Evolutionary conservation across 2,797 vertebrate species (phyloP).

Genomic region (Paratrypauchen microcephalus): DNA sequence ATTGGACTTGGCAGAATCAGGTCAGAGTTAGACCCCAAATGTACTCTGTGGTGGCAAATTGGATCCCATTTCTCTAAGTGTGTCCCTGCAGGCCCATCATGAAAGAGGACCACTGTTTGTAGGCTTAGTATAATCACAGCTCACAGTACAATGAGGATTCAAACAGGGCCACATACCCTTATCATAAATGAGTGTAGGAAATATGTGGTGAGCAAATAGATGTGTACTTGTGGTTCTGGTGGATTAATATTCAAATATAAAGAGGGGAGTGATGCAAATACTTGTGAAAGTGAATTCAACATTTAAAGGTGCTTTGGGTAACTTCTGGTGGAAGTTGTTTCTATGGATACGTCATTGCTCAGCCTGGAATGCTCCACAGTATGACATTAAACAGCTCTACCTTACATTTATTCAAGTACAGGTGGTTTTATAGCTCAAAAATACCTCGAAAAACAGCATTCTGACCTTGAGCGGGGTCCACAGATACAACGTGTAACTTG

Average conservation of each 20-base stretch:
- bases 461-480: too few relatives aligned
- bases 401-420: too few relatives aligned
- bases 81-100: conserved; percentile 42
- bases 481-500: too few relatives aligned
- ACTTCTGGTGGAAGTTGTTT: too few relatives aligned
- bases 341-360: too few relatives aligned
- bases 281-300: not conserved
- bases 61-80: conserved; percentile 52
- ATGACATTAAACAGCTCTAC: too few relatives aligned
- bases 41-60: conserved; percentile 51
- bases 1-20: conserved; percentile 70
- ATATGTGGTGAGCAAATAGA: conserved; percentile 9
- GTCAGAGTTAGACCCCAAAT: conserved; percentile 56
- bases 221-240: not conserved
- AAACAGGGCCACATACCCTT: conserved; percentile 13
- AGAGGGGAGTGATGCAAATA: conserved; percentile 13
- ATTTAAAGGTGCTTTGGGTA: not conserved
- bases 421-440: too few relatives aligned
- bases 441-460: too few relatives aligned
- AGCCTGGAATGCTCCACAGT: too few relatives aligned
- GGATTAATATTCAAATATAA: not conserved
- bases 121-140: conserved; percentile 36
- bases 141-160: conserved; percentile 24
- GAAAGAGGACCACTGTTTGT: conserved; percentile 37
- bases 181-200: conserved; percentile 7